phyloP scores from a whole-genome alignment of 2,888 invertebrate species.

The Torymus texanus region DNA sequence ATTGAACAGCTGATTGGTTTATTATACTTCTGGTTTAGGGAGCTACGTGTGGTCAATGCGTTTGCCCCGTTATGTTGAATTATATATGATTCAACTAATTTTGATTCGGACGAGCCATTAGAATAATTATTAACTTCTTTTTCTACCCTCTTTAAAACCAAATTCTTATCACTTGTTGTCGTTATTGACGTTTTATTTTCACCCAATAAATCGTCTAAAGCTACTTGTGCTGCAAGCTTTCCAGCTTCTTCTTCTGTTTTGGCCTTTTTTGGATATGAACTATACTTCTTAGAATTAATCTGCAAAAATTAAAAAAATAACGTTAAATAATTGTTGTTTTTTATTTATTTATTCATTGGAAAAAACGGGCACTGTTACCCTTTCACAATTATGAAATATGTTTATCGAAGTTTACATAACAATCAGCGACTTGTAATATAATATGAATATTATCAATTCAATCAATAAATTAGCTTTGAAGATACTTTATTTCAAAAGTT shows the following conservation, averaged over 20 bases:
- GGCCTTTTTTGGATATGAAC: constrained; percentile 76
- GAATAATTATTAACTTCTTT: constrained; percentile 74
- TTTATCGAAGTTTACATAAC: no score
- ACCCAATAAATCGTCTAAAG: constrained; percentile 70
- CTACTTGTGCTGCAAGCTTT: constrained; percentile 73
- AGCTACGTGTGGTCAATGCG: constrained; percentile 75
- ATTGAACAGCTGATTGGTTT: background rate
- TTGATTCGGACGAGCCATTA: constrained; percentile 76
- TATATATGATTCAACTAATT: constrained; percentile 77
- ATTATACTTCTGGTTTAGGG: constrained; percentile 27
- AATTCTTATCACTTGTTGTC: constrained; percentile 61
- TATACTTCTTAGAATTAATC: constrained; percentile 63
- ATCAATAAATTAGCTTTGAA: background rate
- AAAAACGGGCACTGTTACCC: no score
- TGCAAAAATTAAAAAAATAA: background rate
- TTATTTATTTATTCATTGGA: no score
- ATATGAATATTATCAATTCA: background rate
- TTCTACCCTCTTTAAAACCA: constrained; percentile 71
- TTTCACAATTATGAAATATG: no score
- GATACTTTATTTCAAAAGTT: background rate
- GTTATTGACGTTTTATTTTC: constrained; percentile 39
- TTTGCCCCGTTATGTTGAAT: constrained; percentile 79
- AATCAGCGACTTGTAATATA: no score
- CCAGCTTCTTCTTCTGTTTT: constrained; percentile 71
- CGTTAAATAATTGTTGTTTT: background rate